Conservation (phyloP, 2,888 invertebrate genomes). For the Bembecia ichneumoniformis region DNA sequence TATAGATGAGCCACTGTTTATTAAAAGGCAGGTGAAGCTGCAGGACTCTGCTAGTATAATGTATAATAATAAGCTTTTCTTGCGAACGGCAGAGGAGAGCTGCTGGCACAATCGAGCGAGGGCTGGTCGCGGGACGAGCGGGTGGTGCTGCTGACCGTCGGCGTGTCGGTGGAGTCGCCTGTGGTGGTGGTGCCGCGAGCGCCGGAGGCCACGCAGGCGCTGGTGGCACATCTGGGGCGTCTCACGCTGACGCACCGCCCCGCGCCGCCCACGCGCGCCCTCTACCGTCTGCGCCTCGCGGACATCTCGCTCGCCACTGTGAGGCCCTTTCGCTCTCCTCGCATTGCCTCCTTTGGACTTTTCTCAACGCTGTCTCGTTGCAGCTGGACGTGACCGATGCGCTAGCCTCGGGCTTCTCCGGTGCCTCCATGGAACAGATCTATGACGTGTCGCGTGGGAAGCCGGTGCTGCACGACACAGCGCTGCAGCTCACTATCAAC, state of each 20-base stretch:
- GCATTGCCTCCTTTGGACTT: not conserved
- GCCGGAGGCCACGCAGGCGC: conserved; percentile 83
- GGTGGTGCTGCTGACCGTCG: conserved; percentile 68
- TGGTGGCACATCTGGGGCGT: conserved; percentile 93
- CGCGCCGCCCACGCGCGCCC: conserved; percentile 43
- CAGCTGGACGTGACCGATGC: conserved; percentile 55
- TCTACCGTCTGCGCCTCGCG: conserved; percentile 80
- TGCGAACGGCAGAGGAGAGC: too few relatives aligned
- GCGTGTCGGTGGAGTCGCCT: conserved; percentile 90
- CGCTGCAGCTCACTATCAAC: conserved; percentile 79
- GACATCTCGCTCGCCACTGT: conserved; percentile 90
- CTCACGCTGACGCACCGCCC: conserved; percentile 75
- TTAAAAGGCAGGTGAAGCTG: too few relatives aligned
- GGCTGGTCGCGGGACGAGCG: conserved; percentile 57
- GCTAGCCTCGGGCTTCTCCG: conserved; percentile 31
- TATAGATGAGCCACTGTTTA: too few relatives aligned
- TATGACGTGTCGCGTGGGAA: conserved; percentile 84
- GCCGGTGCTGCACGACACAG: conserved; percentile 91
- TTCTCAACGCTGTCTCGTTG: not conserved
- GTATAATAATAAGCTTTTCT: too few relatives aligned
- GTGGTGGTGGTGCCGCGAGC: conserved; percentile 89
- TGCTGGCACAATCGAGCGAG: conserved; percentile 47
- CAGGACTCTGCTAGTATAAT: too few relatives aligned
- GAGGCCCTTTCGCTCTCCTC: conserved; percentile 5
- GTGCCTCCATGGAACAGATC: conserved; percentile 75